Percentiles rank a stretch among this genome's conserved stretches.
These are phyloP conservation scores for Rattus rattus DNA, from an alignment of 2,113 vertebrate genomes.

Conservation along the genomic window DNA sequence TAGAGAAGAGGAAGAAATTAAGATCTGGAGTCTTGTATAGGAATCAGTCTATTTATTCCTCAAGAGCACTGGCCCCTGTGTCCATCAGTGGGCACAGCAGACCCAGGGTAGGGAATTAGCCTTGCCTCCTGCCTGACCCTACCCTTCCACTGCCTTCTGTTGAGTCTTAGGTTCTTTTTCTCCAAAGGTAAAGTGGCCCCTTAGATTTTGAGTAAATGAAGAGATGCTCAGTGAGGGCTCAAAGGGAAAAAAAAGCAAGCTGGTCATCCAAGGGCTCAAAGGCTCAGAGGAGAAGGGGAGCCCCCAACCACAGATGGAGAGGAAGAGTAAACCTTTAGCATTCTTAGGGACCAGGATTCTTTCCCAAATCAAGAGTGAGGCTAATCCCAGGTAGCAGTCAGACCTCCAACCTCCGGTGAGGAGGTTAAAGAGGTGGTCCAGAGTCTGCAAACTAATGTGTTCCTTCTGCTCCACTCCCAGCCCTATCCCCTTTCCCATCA, in stretches of 20 bases:
- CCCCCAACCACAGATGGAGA: background rate
- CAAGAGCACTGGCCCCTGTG: background rate
- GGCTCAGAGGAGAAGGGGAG: background rate
- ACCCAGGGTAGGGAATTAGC: background rate
- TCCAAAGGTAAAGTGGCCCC: background rate
- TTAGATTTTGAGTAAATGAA: background rate
- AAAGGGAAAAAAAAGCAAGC: background rate
- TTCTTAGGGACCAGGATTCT: background rate
- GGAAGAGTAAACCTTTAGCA: background rate
- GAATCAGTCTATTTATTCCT: background rate
- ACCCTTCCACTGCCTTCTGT: background rate
- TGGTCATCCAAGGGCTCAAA: background rate
- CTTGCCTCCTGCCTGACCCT: background rate
- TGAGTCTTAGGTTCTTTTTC: background rate
- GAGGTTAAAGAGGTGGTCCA: background rate
- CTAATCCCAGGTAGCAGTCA: background rate
- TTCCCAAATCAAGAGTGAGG: background rate
- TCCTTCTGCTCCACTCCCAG: background rate
- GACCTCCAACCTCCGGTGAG: background rate
- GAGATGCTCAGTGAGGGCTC: background rate
- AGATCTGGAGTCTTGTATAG: fast-evolving
- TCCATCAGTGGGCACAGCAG: background rate
- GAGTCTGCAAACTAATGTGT: background rate
- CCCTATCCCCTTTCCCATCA: background rate
- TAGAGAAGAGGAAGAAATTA: background rate